These are phyloP conservation scores for Hypomecis punctinalis DNA, from an alignment of 2,888 invertebrate genomes.

Conservation along the genomic window DNA sequence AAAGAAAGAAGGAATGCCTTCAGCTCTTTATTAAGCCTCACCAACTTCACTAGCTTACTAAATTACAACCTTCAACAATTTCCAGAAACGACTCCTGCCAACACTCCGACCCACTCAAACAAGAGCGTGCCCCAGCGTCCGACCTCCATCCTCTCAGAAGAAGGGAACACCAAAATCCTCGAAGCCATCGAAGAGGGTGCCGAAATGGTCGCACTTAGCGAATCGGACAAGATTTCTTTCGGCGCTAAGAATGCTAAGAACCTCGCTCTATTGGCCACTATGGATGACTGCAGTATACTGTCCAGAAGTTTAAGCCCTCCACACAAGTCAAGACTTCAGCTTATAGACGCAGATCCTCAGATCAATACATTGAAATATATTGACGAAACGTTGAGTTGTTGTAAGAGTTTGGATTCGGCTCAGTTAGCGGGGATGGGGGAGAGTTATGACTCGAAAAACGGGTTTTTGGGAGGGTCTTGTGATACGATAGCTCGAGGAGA, in stretches of 20 bases:
- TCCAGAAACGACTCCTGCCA: conserved; percentile 79
- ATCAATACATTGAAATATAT: conserved; percentile 87
- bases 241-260: conserved; percentile 80
- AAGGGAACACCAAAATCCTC: conserved; percentile 86
- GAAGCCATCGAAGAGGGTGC: conserved; percentile 89
- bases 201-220: conserved; percentile 88
- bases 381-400: conserved; percentile 83
- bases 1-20: too few species aligned
- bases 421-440: conserved; percentile 81
- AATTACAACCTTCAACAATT: conserved; percentile 23
- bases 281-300: conserved; percentile 81
- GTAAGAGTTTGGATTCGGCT: conserved; percentile 79
- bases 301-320: conserved; percentile 80
- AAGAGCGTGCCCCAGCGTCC: conserved; percentile 79
- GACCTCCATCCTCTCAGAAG: conserved; percentile 86
- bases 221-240: conserved; percentile 73
- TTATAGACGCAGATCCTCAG: conserved; percentile 79
- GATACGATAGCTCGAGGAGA: conserved; percentile 79
- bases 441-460: conserved; percentile 78
- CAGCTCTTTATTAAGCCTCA: too few species aligned
- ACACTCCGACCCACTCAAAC: conserved; percentile 75
- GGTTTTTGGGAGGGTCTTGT: conserved; percentile 76
- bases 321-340: conserved; percentile 71
- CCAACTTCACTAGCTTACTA: not conserved
- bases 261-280: conserved; percentile 80